Base-by-base conservation (phyloP, 2,113 vertebrate species). In the Odocoileus hemionus region DNA sequence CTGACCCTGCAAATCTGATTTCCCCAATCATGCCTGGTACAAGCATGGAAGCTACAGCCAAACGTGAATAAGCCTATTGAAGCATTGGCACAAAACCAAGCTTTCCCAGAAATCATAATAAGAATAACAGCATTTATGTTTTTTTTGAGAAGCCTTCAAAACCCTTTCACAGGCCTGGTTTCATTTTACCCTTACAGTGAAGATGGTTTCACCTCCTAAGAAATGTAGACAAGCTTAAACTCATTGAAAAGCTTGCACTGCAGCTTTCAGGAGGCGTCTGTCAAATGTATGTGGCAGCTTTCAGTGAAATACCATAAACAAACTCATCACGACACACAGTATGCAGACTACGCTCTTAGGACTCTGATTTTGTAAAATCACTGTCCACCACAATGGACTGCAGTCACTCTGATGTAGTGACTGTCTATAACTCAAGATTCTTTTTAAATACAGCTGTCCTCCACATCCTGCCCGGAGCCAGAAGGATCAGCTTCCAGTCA, bases 271-370 rank as follows among this genome's bases (percentile, higher is more conserved):
- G 16, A 43, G 33, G 85, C 36, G 11, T 33, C 88, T 96, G 55
- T 57, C 26, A 93, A 54, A 74, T 0, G 2, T 33, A 89, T 47
- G 54, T 36, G 36, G 76, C 70, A 0, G 78, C 78, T 92, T 84
- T 94, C 94, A 85, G 88, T 45, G 64, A 94, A 79, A 57, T 79
- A 67, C 86, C 94, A 76, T 96, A 97, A 97, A 60, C 95, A 83
- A 98, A 96, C 93, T 97, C 95, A 76, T 93, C 26, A 36, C 89
- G 39, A 67, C 79, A 84, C 25, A 55, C 3, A 25, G 36, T 8
- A 39, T 91, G 60, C 83, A 43, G 60, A 50, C 64, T 82, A 82
- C 36, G 58, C 30, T 94, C 78, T 95, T 1, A 58, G 61, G 30
- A 55, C 54, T 91, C 5, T n/a, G 26, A 33, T 92, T 6, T 1